Base-by-base conservation (phyloP, 2,888 invertebrate species). In the Epiblema foenella region DNA sequence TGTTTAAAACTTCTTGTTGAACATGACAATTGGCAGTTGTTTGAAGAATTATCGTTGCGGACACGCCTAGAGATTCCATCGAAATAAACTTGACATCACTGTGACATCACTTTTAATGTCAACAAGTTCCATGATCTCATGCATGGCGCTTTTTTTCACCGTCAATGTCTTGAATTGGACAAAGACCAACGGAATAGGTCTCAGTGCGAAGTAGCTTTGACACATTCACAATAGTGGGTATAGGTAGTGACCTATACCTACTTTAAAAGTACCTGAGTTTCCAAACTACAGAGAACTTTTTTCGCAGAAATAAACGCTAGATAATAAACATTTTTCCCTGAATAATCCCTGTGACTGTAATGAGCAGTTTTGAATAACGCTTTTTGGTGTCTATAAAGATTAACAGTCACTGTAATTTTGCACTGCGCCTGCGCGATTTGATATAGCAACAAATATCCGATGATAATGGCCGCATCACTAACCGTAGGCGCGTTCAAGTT, bases 61-160 rank as follows among this genome's bases (percentile, higher is more conserved):
- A 2, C 51, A 17, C 1, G 10, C 11, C 17, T 51, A 9, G 51
- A 8, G 17, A 51, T 2, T 18, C 51, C 60, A 17, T 17, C 54
- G n/a, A 57, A 64, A 75, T 77, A 73, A 78, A 76, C 75, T 79
- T 79, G 79, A 78, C 77, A 78, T 77, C 75, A 76, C 65, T 59
- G 42, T 70, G 42, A 42, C 42, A n/a, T 42, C 58, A 39, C 15
- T 56, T n/a, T 37, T 5, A 20, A 33, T 33, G 33, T 33, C 56
- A 62, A 56, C 29, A 42, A 46, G 33, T 18, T 29, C 33, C 74
- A 74, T 78, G 78, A 78, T 76, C 76, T 79, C 78, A 78, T 63
- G 57, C 51, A 29, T 57, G 20, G 42, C 20, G 11, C 15, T 54
- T 66, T 66, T 66, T 57, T 8, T 46, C 29, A 17, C 4, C 17